Evolutionary conservation across 1,140 invertebrate species (phyloP), one percentile per base, ranked within the genome.

Genomic region (Zeugodacus cucurbitae): DNA sequence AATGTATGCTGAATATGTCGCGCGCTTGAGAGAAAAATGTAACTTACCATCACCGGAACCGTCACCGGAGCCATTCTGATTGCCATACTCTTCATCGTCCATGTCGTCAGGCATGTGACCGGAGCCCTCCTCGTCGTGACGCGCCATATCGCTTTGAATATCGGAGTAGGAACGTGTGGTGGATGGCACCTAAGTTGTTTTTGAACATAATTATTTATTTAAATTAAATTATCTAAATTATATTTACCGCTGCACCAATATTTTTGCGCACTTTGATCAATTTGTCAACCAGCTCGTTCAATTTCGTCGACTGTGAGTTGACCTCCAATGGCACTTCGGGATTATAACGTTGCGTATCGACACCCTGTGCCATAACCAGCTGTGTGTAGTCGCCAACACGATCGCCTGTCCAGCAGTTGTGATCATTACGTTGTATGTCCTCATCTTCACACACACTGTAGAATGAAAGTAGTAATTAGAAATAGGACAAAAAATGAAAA

Each of bases 331-430:
- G 93, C 62, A 93, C 93, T 88, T 93, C 93, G 29, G 93, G 93
- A 90, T 93, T 93, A 37, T 93, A 93, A 20, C 91, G 91, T 89
- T 93, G 93, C 11, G 89, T 89, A 87, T 93, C 91, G 8, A 89
- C 88, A 54, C 90, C 91, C 2, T 90, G 70, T 2, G 88, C 87
- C 78, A 93, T 92, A 62, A 92, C 89, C 57, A 91, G 87, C 87
- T 93, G 91, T n/a, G 91, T 90, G 86, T 93, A 93, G 34, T 93
- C 93, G 1, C 93, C 91, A 41, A 93, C 87, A n/a, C 92, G 91
- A 89, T 93, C 92, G 89, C 93, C 93, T 85, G 91, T 92, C 93
- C 93, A 93, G 90, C 93, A 93, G 89, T 92, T 88, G 88, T 89
- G 90, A 90, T 93, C 92, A 64, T 90, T 88, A 7, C 74, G 78